These are phyloP conservation scores for Silurus glanis DNA, from an alignment of 2,113 vertebrate genomes.

Conservation along the genomic window DNA sequence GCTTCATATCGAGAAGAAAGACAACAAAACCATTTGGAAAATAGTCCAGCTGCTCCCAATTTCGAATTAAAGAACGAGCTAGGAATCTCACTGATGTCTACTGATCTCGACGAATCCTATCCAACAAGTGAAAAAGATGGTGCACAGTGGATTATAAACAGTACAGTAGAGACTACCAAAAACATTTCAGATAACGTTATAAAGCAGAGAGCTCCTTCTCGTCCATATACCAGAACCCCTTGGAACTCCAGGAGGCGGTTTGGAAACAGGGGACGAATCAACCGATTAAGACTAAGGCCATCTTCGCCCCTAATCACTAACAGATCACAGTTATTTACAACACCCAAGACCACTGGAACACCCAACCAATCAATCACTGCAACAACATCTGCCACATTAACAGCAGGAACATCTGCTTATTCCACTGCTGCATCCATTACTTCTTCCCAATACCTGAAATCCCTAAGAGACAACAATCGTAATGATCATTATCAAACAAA, in stretches of 20 bases:
- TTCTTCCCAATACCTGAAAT: not conserved
- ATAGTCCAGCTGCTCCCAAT: conserved; percentile 5
- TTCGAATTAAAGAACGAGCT: conserved; percentile 16
- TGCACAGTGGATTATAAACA: conserved; percentile 12
- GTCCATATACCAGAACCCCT: conserved; percentile 60
- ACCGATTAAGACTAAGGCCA: conserved; percentile 66
- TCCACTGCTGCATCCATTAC: conserved; percentile 22
- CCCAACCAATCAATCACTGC: conserved; percentile 18
- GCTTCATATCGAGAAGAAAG: conserved; percentile 18
- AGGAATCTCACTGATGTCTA: not conserved
- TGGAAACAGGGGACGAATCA: conserved; percentile 74
- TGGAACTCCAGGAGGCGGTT: conserved; percentile 73
- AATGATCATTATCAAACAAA: conserved; percentile 30
- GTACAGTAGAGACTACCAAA: conserved; percentile 34
- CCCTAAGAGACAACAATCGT: conserved; percentile 10
- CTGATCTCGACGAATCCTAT: not conserved
- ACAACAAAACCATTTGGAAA: conserved; percentile 18
- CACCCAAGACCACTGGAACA: conserved; percentile 24
- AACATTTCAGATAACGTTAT: conserved; percentile 24
- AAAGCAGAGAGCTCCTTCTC: conserved; percentile 39
- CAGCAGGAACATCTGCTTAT: conserved; percentile 7
- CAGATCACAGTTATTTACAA: conserved; percentile 32
- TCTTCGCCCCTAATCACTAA: conserved; percentile 48
- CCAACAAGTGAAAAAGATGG: not conserved
- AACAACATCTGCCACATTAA: not conserved